Evolutionary conservation across 1,140 invertebrate genomes (phyloP), one percentile per base, ranked within the genome.

Genomic region (Octopus sinensis): DNA sequence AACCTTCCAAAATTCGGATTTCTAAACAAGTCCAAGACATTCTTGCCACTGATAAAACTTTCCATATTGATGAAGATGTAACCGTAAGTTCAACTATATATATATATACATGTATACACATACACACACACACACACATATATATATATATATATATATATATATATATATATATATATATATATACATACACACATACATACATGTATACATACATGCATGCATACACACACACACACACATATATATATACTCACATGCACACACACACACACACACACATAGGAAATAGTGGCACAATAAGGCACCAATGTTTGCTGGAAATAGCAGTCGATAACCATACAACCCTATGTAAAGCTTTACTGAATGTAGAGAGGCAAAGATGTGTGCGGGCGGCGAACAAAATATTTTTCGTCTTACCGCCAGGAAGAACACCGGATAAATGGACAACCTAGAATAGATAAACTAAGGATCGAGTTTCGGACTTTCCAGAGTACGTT

Each of bases 201-300:
- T n/a, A 79, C 53, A 79, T 6, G 6, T 4, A 9, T 17, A 10
- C 23, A 76, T 5, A 23, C 76, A 30, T 5, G 5, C 76, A 76
- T 5, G 5, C 76, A 76, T 5, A 52, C 76, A 76, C 76, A 52
- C 76, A 76, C 76, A 52, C 76, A 76, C 76, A 6, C 76, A 76
- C 4, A 76, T 30, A 53, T 71, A 52, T 23, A 53, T 4, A 53
- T 4, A 54, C 43, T 4, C 75, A 79, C 43, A 52, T 4, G 6
- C 43, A 53, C 13, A 79, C 13, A 51, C 30, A 51, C 12, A 79
- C 53, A 79, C 52, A 79, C 17, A 9, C 56, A 62, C 17, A 12
- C 1, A 17, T 9, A 62, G 17, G 17, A 62, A 9, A 17, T 17
- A 62, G 17, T 62, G 56, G 17, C 56, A 17, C 17, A 23, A 23